These are phyloP conservation scores for Martes martes DNA, from an alignment of 2,113 vertebrate species.

Conservation along the genomic window DNA sequence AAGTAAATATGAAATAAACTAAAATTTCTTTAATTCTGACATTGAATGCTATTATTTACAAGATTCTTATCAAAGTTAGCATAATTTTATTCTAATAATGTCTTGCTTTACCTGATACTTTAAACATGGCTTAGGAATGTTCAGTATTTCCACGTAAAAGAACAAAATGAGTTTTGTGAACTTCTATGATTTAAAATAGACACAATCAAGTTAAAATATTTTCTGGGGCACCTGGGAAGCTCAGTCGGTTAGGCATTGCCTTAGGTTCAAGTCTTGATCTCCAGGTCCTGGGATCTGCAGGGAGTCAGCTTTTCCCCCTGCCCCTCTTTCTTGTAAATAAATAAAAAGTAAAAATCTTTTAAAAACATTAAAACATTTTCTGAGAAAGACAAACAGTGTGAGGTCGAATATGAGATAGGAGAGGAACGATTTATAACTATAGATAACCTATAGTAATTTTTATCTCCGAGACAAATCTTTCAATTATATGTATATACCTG, in stretches of 20 bases:
- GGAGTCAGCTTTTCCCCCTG: not conserved
- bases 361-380: not conserved
- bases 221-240: not conserved
- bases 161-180: not conserved
- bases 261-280: not conserved
- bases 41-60: not conserved
- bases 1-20: not conserved
- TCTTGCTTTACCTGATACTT: not conserved
- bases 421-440: not conserved
- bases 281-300: not conserved
- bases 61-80: not conserved
- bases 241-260: not conserved
- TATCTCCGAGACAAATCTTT: not conserved
- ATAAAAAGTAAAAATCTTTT: not conserved
- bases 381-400: not conserved
- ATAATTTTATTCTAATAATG: slow-evolving; percentile 5
- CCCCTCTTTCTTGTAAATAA: not conserved
- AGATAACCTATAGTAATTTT: not conserved
- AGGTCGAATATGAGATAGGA: not conserved
- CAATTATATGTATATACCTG: not conserved
- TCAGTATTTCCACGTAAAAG: not conserved
- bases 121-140: not conserved
- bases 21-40: slow-evolving; percentile 3
- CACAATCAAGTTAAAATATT: not conserved
- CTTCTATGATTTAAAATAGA: not conserved